Conservation (phyloP, 2,797 vertebrate genomes). For the Gallinago solitaria region DNA sequence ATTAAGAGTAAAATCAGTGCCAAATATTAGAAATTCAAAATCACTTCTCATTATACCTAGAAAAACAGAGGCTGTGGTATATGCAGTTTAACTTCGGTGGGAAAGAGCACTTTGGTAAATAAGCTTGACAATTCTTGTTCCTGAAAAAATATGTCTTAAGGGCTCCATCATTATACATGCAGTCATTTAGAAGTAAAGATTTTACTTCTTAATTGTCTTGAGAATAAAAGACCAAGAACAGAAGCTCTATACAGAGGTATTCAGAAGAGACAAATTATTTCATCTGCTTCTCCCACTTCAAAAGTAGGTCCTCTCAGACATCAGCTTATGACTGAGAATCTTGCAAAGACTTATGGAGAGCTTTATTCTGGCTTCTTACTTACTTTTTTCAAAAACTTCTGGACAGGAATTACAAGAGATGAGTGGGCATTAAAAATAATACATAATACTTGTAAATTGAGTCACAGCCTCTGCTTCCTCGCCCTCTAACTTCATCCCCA, state of each 20-base stretch:
- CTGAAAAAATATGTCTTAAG: background rate
- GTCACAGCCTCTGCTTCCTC: background rate
- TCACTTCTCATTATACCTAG: background rate
- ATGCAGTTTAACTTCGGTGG: background rate
- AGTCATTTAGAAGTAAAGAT: background rate
- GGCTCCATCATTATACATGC: background rate
- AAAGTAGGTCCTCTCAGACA: background rate
- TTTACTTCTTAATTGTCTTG: background rate
- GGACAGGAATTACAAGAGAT: background rate
- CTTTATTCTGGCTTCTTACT: background rate
- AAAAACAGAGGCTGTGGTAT: background rate
- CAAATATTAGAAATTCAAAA: background rate
- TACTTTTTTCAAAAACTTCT: background rate
- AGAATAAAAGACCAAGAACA: background rate
- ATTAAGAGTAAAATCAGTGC: constrained; percentile 21
- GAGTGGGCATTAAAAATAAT: background rate
- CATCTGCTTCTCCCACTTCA: background rate
- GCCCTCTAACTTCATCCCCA: background rate
- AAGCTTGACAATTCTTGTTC: background rate
- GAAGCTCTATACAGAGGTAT: background rate
- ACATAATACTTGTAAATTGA: background rate
- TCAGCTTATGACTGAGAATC: background rate
- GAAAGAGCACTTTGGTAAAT: background rate
- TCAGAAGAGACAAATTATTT: background rate
- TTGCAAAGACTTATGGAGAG: background rate